Base-by-base conservation (phyloP, 2,113 vertebrate genomes). In the Epinephelus fuscoguttatus region DNA sequence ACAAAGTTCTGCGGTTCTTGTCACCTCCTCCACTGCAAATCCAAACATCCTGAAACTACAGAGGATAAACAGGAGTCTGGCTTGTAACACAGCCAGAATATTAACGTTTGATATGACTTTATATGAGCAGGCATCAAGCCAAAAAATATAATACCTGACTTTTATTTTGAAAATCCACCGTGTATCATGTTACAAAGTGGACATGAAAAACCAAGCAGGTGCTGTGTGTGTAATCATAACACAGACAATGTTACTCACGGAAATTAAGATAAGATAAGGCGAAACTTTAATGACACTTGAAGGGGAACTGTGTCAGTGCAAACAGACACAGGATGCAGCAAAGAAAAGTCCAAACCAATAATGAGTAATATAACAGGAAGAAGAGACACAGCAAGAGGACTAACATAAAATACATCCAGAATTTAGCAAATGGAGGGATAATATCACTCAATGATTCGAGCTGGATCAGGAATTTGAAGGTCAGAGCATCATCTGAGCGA, bases 221-320 rank as follows among this genome's bases (percentile, higher is more conserved):
- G 80, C 69, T 67, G 12, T 76, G 52, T 82, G 79, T 80, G 57
- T 56, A 45, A 69, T 89, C 74, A 88, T 42, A 81, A 90, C 75
- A 88, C 52, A 86, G 64, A 87, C 84, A 75, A 59, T 84, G 78
- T 81, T 76, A 81, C 70, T 76, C 33, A 40, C 15, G 3, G 37
- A 73, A 75, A 62, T 79, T 59, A 82, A 82, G 84, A 86, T 88
- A 77, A 83, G 79, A 85, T 73, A 78, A 86, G 73, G 59, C 55
- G 14, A 25, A 71, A 37, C 66, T 71, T 56, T 59, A 61, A 80
- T 37, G 70, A 66, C 70, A 21, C 57, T 60, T 75, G 52, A 27
- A 49, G 27, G 70, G 61, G 73, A 88, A 88, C 57, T 40, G 75
- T 80, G 81, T 82, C 82, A 74, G 11, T 4, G 75, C 33, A 59